Base-by-base conservation (phyloP, 2,888 invertebrate species). In the Rhodophaea formosa region DNA sequence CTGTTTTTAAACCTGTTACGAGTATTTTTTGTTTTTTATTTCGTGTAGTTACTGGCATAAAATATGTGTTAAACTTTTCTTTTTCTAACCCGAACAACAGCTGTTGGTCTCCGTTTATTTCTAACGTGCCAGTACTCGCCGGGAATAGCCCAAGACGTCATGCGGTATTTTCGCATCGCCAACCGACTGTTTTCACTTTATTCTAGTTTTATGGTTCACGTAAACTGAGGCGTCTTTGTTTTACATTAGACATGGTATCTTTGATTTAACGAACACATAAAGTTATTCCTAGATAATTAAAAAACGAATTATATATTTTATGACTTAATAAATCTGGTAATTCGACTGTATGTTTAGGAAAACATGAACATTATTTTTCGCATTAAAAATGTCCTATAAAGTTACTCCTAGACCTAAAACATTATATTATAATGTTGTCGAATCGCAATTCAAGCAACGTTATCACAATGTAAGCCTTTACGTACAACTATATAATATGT, bases 101-200 rank as follows among this genome's bases (percentile, higher is more conserved):
- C 54, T 55, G 54, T 55, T 55, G 32, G 54, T n/a, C 12, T 0
- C 29, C 35, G 17, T 55, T 53, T 46, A 81, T 80, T 75, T 79
- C 73, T 69, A 72, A 72, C 69, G 68, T 82, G 84, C 54, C 82
- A 80, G 77, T 64, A 86, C 23, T 23, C 23, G 23, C 88, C 88
- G 87, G 80, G 70, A 81, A 77, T 75, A 79, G 70, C 67, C 32
- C 63, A 68, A n/a, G 74, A 69, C 76, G 74, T 79, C 80, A 77
- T 54, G 53, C 17, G 80, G 74, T 84, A 84, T 84, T 83, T 84
- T 82, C 66, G 80, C 81, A 55, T 55, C 54, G 15, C 54, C 53
- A 45, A 17, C 32, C 54, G 45, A 55, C 32, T 51, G 51, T 51
- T 51, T 35, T 45, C 53, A 45, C 54, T 15, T n/a, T 44, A 17